These are phyloP conservation scores for Drosophila engyochracea DNA, from an alignment of 2,888 invertebrate species.

Conservation along the genomic window DNA sequence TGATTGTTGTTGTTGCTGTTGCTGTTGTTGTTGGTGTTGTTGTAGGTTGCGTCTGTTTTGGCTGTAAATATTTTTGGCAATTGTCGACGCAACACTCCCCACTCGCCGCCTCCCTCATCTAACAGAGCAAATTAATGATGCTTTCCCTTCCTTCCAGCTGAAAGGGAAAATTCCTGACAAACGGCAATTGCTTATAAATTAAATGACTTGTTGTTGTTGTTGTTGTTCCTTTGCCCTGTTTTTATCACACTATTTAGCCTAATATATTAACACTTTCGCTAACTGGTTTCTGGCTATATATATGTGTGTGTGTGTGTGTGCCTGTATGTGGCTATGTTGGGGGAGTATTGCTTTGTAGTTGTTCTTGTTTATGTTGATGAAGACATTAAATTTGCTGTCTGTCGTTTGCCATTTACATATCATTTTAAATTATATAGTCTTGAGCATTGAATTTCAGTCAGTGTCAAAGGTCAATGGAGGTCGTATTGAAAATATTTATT, in stretches of 20 bases:
- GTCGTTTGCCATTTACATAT: conserved; percentile 36
- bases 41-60: conserved; percentile 69
- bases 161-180: conserved; percentile 59
- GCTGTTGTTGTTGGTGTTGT: conserved; percentile 20
- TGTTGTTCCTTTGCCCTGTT: conserved; percentile 49
- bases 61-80: conserved; percentile 81
- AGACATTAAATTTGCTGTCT: conserved; percentile 55
- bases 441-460: not conserved
- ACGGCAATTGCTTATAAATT: conserved; percentile 77
- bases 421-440: conserved; percentile 18
- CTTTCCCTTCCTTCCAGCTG: conserved; percentile 54
- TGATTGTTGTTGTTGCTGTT: conserved; percentile 41
- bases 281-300: conserved; percentile 32
- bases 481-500: conserved; percentile 3
- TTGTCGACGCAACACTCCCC: conserved; percentile 55
- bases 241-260: conserved; percentile 75
- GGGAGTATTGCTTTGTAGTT: conserved; percentile 1
- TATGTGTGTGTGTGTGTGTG: conserved; percentile 5
- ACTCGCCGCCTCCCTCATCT: conserved; percentile 8
- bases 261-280: conserved; percentile 74
- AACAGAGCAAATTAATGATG: conserved; percentile 75
- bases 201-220: conserved; percentile 60
- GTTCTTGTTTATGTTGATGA: conserved; percentile 41
- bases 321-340: not conserved
- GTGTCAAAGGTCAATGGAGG: conserved; percentile 21